These are phyloP conservation scores for Eumerus sabulonum DNA, from an alignment of 2,888 invertebrate genomes.

Conservation along the genomic window DNA sequence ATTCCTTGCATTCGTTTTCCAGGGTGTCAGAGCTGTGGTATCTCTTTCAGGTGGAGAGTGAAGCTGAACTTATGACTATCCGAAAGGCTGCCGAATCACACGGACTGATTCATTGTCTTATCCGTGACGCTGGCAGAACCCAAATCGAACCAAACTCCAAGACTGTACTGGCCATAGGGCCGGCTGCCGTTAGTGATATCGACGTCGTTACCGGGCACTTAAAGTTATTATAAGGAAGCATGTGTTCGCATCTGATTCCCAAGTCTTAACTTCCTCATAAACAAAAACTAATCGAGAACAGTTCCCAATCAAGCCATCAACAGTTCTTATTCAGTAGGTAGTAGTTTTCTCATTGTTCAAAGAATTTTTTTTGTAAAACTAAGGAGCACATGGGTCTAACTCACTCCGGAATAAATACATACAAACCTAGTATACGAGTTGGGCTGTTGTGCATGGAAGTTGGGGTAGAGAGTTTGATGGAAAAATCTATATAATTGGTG, in stretches of 20 bases:
- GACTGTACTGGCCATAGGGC: slow-evolving; percentile 96
- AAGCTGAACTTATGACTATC: slow-evolving; percentile 85
- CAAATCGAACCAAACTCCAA: slow-evolving; percentile 93
- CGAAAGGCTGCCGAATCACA: slow-evolving; percentile 84
- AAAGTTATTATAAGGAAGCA: slow-evolving; percentile 85
- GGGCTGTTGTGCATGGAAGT: too few relatives aligned
- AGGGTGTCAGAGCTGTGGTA: too few relatives aligned
- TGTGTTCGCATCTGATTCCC: not conserved
- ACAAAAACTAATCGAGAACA: slow-evolving; percentile 6
- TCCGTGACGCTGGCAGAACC: slow-evolving; percentile 95
- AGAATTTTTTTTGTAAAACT: slow-evolving; percentile 32
- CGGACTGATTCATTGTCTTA: slow-evolving; percentile 86
- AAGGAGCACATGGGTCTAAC: not conserved
- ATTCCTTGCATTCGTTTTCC: not conserved
- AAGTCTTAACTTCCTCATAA: not conserved
- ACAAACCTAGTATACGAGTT: too few relatives aligned
- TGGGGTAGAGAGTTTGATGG: too few relatives aligned
- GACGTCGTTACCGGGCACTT: slow-evolving; percentile 93
- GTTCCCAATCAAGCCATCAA: slow-evolving; percentile 16
- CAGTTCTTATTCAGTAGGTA: slow-evolving; percentile 20
- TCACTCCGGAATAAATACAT: slow-evolving; percentile 31
- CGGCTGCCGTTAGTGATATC: slow-evolving; percentile 87
- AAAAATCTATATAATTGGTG: too few relatives aligned
- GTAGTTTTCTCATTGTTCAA: slow-evolving; percentile 21
- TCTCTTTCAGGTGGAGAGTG: slow-evolving; percentile 82